Percentiles rank a stretch among this genome's conserved stretches.
phyloP scores from a whole-genome alignment of 2,797 vertebrate species.

The Sebastes oblongus region DNA sequence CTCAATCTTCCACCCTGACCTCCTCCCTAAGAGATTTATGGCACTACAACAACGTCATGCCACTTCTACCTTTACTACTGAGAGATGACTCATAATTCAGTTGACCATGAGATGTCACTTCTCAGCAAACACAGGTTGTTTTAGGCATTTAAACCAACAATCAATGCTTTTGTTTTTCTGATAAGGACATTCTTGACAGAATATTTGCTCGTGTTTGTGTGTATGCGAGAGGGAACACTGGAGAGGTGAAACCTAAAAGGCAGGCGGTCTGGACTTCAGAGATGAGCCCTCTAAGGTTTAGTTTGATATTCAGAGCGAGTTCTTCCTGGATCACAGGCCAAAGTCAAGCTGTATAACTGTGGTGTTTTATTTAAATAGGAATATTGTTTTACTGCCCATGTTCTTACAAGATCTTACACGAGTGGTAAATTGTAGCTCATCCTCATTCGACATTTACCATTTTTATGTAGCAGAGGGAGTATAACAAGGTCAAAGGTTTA shows the following conservation, averaged over 20 bases:
- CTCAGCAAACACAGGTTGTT: background rate
- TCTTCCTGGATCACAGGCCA: background rate
- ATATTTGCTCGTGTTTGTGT: background rate
- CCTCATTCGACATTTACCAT: background rate
- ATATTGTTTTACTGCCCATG: background rate
- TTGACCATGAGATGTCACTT: background rate
- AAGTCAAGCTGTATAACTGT: slow-evolving; percentile 5
- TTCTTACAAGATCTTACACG: background rate
- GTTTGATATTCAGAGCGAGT: background rate
- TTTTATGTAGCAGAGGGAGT: background rate
- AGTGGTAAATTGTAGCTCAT: slow-evolving; percentile 3
- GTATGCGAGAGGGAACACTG: background rate
- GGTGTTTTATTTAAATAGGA: slow-evolving; percentile 6
- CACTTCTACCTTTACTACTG: background rate
- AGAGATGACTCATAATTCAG: background rate
- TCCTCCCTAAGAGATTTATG: background rate
- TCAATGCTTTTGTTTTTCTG: background rate
- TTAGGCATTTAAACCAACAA: background rate
- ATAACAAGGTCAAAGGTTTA: slow-evolving; percentile 35
- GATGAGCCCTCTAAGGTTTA: background rate
- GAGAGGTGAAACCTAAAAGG: slow-evolving; percentile 3
- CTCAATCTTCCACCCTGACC: background rate
- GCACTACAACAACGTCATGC: background rate
- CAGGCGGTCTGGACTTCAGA: background rate
- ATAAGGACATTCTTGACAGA: background rate